Percentiles rank a stretch among this genome's conserved stretches.
Conservation (phyloP, 1,140 invertebrate species). For the Amyelois transitella region DNA sequence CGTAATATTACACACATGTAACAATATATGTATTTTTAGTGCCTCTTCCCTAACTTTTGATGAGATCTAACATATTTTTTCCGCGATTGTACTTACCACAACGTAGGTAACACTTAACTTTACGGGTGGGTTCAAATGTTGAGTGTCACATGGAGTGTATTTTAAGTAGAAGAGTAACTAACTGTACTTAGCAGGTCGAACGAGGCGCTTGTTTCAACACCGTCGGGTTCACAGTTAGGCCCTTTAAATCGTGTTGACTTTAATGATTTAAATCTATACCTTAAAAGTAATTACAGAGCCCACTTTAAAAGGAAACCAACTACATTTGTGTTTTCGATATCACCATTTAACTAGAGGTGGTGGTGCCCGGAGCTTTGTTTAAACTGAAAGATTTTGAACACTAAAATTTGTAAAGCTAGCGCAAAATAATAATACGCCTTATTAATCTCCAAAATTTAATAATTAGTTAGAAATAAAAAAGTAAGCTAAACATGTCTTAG, state of each 20-base stretch:
- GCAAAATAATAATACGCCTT: too few relatives aligned
- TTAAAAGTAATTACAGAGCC: not conserved
- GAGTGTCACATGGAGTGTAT: slow-evolving; percentile 31
- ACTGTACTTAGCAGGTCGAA: slow-evolving; percentile 36
- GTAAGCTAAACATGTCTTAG: too few relatives aligned
- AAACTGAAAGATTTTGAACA: too few relatives aligned
- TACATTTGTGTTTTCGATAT: not conserved
- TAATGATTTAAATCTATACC: not conserved
- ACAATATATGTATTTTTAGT: too few relatives aligned
- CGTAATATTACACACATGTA: too few relatives aligned
- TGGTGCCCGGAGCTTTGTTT: too few relatives aligned
- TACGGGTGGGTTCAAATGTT: slow-evolving; percentile 35
- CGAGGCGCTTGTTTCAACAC: slow-evolving; percentile 5
- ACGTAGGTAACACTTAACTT: not conserved
- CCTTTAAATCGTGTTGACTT: slow-evolving; percentile 1
- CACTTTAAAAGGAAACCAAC: not conserved
- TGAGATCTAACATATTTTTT: too few relatives aligned
- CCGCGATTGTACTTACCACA: slow-evolving; percentile 17
- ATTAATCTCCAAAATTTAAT: too few relatives aligned
- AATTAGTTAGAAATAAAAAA: too few relatives aligned
- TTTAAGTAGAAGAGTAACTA: slow-evolving; percentile 26
- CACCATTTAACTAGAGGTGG: too few relatives aligned
- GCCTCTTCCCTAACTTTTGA: too few relatives aligned
- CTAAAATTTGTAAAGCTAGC: too few relatives aligned
- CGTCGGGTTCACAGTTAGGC: not conserved